Evolutionary conservation across 2,113 vertebrate species (phyloP), one percentile per base, ranked within the genome.

Genomic region (Perca fluviatilis): DNA sequence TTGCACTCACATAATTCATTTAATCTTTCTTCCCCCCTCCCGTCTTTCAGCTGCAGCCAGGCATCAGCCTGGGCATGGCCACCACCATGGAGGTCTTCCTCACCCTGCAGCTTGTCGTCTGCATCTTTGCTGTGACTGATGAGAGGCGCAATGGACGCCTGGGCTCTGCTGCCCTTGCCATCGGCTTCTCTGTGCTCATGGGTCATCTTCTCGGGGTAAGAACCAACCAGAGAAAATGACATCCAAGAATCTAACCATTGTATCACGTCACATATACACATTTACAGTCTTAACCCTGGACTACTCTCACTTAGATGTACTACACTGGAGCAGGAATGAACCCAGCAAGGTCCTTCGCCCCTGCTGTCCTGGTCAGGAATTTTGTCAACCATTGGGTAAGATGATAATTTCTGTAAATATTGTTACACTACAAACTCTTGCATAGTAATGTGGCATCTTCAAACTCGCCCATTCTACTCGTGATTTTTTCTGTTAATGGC

Each of bases 351-450:
- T 98, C 97, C 82, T 99, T 99, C 23, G 98, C 97, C 68, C 98
- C 98, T 14, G 98, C 98, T 25, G 95, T 98, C 90, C 94, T 99
- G 77, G 93, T 97, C 82, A 95, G 97, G 92, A 98, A 97, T 92
- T 99, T 99, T 88, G 88, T 95, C 90, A 98, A 99, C 94, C 98
- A 98, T 90, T 99, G 98, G 98, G 98, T 99, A 95, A 97, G 96
- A 74, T 27, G 16, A 79, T 78, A 2, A 30, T 5, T 66, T 60
- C 33, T 68, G 7, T 25, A 14, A 65, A 72, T 58, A 0, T 5
- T 16, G 56, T 71, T 10, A 27, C 6, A 5, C 36, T 62, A 7
- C 27, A 81, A 67, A 60, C 23, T 1, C 14, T 40, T 19, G 15
- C 21, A 72, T 21, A 51, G 12, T 19, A 30, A 15, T 53, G 15